Evolutionary conservation across 92 coral and sea anemone species (phyloP), one percentile per base, ranked within the genome.

Genomic region (Phenganax stokvisi): DNA sequence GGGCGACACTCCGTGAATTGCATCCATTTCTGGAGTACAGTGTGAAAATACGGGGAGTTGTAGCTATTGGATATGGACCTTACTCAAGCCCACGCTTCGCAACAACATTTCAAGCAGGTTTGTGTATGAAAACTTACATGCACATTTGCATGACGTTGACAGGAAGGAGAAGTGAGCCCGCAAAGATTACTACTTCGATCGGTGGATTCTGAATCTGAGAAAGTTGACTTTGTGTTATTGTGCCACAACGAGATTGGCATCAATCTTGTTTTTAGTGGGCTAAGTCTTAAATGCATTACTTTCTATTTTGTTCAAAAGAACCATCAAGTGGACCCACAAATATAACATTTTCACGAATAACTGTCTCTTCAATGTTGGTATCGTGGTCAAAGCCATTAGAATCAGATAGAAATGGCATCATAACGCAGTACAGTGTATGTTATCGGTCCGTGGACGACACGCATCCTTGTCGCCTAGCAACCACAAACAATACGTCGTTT

Each of bases 41-140:
- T 4, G 69, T 76, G 3, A 58, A 12, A 44, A 58, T 76, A 17
- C 47, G 81, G 51, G 81, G 81, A 9, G 69, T 76, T 58, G 81
- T 76, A 16, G 70, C 81, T 12, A 0, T 76, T 68, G 70, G 70
- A 57, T 57, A 57, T 58, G 81, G 81, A 28, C 81, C 81, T 76
- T 76, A 57, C 57, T 76, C 81, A 16, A 47, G 59, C 62, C 20
- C 20, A 7, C 31, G 30, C 0, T 25, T 17, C 52, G 65, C 63
- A 1, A 76, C 69, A 7, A 76, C 81, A 11, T 55, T 8, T 12
- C 54, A 76, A 37, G 69, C 81, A 60, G 81, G 81, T 76, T 30
- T 12, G 56, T 9, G 47, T 37, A 37, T 37, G 47, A 37, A 37
- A 12, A 61, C 28, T 5, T 37, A 1, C 47, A 37, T 37, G 47